Percentiles rank a stretch among this genome's conserved stretches.
phyloP scores from a whole-genome alignment of 2,888 invertebrate species.

The Polydrusus tereticollis region DNA sequence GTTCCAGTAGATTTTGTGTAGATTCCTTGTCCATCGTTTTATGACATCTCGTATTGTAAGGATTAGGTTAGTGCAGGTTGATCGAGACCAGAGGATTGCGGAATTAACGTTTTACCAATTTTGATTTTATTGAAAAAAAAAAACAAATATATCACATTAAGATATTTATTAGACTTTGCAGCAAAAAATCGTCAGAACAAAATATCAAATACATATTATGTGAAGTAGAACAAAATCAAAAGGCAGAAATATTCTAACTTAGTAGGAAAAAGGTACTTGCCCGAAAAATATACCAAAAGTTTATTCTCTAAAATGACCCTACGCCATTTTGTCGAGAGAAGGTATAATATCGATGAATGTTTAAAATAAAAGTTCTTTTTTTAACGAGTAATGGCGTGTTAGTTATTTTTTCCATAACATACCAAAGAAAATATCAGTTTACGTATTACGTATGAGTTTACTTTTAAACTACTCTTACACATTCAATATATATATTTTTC shows the following conservation, averaged over 20 bases:
- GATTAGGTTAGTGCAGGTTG: too few relatives aligned
- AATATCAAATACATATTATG: constrained; percentile 19
- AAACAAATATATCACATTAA: constrained; percentile 47
- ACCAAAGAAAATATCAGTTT: constrained; percentile 3
- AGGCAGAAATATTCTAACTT: constrained; percentile 33
- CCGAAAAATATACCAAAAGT: background rate
- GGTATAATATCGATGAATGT: too few relatives aligned
- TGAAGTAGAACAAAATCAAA: constrained; percentile 15
- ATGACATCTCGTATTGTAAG: too few relatives aligned
- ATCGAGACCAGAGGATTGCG: too few relatives aligned
- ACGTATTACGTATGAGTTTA: constrained; percentile 20
- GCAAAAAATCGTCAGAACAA: constrained; percentile 51
- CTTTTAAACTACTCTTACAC: constrained; percentile 32
- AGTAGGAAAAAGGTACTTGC: constrained; percentile 22
- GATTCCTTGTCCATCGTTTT: too few relatives aligned
- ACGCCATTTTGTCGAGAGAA: constrained; percentile 6
- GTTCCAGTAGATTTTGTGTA: too few relatives aligned
- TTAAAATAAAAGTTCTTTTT: too few relatives aligned
- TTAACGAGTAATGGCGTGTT: background rate
- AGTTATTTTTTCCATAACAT: background rate
- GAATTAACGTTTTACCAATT: too few relatives aligned
- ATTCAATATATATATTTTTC: constrained; percentile 27
- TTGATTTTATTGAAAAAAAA: background rate
- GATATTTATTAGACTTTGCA: constrained; percentile 56
- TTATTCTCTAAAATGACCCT: background rate